Base-by-base conservation (phyloP, 2,888 invertebrate species). In the Andrena camellia region DNA sequence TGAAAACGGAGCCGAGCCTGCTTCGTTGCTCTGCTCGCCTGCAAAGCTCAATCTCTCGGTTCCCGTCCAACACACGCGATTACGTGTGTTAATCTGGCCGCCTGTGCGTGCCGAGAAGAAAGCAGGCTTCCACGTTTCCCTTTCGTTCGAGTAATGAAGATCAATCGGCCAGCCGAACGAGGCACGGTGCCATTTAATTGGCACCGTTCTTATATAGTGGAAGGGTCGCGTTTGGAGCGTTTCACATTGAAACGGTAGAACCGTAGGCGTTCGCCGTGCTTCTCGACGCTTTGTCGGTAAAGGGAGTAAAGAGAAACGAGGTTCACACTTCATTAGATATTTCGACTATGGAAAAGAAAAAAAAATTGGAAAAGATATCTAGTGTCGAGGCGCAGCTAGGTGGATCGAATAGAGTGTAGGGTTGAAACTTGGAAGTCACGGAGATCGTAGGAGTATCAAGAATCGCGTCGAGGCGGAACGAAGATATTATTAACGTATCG, bases 1-100 rank as follows among this genome's bases (percentile, higher is more conserved):
- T 93, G 92, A 92, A 93, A 93, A 92, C 91, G 92, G 93, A 93
- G 90, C 90, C 91, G 91, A 84, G 89, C 60, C 84, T 42, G 71
- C 73, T 73, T 74, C 70, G 67, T 50, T 62, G 42, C 26, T 50
- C 29, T 10, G 48, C 31, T 59, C 68, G 57, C 23, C 50, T 4
- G 31, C 26, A 1, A 64, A 13, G 57, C 62, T 62, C 62, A 7
- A 62, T 63, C 57, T 31, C 50, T 26, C 50, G 72, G 13, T 33
- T 52, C 6, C n/a, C 71, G 33, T 50, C 71, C 60, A 42, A 66
- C 59, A 29, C 54, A 10, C 33, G 68, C 2, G 26, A 50, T 72
- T 78, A 50, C 50, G 29, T 35, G 63, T 57, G 33, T 48, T 70
- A 23, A 42, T 42, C 42, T 42, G 52, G 10, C 26, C 23, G 62